Evolutionary conservation across 2,888 invertebrate genomes (phyloP).

Genomic region (Bombyx huttoni): DNA sequence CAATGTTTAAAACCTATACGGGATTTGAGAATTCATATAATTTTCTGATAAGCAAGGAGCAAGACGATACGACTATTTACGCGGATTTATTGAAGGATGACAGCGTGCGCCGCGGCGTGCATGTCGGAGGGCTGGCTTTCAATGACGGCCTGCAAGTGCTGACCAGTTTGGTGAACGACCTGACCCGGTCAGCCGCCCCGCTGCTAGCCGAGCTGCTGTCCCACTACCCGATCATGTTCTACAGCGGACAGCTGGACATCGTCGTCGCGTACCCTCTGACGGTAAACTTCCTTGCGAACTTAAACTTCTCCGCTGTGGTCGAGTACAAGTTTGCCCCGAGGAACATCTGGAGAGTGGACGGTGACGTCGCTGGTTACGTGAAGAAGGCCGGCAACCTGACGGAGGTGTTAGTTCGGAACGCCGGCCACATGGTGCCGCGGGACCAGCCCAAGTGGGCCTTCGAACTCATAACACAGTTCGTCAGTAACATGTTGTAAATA

Average conservation of each 20-base stretch:
- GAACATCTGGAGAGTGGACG: conserved; percentile 76
- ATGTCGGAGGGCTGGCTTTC: conserved; percentile 75
- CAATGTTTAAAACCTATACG: conserved; percentile 76
- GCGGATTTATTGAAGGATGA: conserved; percentile 36
- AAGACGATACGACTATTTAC: conserved; percentile 49
- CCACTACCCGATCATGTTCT: conserved; percentile 70
- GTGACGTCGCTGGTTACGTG: conserved; percentile 80
- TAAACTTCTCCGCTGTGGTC: conserved; percentile 75
- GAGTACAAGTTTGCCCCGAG: conserved; percentile 76
- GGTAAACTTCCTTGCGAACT: conserved; percentile 76
- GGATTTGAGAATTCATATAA: conserved; percentile 85
- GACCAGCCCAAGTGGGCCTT: conserved; percentile 74
- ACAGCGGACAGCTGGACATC: conserved; percentile 78
- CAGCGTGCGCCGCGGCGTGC: conserved; percentile 64
- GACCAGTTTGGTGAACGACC: conserved; percentile 62
- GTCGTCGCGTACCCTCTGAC: conserved; percentile 73
- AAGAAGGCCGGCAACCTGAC: conserved; percentile 79
- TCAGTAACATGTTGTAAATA: conserved; percentile 33
- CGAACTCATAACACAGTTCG: conserved; percentile 70
- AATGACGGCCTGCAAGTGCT: conserved; percentile 60
- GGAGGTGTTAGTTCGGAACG: conserved; percentile 80
- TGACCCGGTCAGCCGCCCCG: conserved; percentile 71
- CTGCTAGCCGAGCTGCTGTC: conserved; percentile 52
- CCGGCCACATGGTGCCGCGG: conserved; percentile 81
- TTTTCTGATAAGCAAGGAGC: conserved; percentile 67